Conservation (phyloP, 2,888 invertebrate genomes). For the Chloroclystis v-ata region DNA sequence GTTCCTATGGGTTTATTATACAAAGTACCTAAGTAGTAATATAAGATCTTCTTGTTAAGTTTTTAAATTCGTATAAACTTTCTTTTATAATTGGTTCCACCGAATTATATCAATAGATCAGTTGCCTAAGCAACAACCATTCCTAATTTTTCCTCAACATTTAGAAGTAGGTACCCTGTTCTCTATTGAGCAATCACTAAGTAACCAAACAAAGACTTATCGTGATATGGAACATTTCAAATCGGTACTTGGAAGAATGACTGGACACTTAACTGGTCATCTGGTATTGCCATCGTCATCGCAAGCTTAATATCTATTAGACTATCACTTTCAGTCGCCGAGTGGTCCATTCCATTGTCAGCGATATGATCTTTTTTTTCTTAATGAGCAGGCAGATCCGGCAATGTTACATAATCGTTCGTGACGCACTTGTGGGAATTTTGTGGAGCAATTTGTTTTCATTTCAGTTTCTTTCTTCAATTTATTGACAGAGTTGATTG, state of each 20-base stretch:
- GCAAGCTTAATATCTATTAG: conserved; percentile 59
- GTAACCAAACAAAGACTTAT: conserved; percentile 15
- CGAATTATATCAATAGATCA: too few species aligned
- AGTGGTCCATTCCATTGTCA: conserved; percentile 70
- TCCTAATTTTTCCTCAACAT: conserved; percentile 3
- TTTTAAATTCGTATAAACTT: too few species aligned
- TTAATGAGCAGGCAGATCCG: conserved; percentile 70
- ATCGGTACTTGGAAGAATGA: conserved; percentile 45
- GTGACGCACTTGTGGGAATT: conserved; percentile 68
- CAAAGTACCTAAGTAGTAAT: too few species aligned
- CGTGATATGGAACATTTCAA: conserved; percentile 22
- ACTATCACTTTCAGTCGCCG: conserved; percentile 73
- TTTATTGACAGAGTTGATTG: too few species aligned
- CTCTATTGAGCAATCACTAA: conserved; percentile 18
- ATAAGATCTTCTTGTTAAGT: too few species aligned
- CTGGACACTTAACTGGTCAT: conserved; percentile 47
- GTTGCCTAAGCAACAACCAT: background rate
- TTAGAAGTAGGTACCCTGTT: conserved; percentile 5
- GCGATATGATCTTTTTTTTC: conserved; percentile 68
- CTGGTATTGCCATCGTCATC: conserved; percentile 56
- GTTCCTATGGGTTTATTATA: too few species aligned
- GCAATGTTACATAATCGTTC: conserved; percentile 65
- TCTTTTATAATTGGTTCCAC: too few species aligned
- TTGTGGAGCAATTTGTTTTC: conserved; percentile 51
- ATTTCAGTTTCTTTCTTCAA: background rate